Conservation (phyloP, 2,888 invertebrate genomes). For the Incurvaria masculella region DNA sequence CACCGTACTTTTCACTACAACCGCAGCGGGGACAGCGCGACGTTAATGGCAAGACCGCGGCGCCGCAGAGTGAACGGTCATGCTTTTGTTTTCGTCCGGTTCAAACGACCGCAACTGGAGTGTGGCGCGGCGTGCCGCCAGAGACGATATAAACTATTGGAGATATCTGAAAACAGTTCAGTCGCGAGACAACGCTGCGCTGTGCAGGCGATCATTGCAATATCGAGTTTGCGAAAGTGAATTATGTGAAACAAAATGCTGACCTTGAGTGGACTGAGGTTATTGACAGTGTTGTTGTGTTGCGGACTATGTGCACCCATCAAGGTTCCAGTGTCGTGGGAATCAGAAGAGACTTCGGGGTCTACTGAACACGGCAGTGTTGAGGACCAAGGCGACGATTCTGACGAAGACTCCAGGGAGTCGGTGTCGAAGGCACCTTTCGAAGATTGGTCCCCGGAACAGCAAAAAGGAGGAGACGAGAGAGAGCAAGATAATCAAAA, state of each 20-base stretch:
- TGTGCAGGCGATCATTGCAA: not conserved
- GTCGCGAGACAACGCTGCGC: not conserved
- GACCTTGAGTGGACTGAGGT: not conserved
- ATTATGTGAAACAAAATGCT: not conserved
- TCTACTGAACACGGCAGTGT: too few relatives aligned
- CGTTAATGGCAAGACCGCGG: too few relatives aligned
- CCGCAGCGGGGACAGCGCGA: too few relatives aligned
- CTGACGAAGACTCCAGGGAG: too few relatives aligned
- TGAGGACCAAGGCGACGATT: too few relatives aligned
- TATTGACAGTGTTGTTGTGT: constrained; percentile 27
- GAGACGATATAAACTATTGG: not conserved
- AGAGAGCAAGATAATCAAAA: too few relatives aligned
- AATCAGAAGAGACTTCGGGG: constrained; percentile 15
- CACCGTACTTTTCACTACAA: too few relatives aligned
- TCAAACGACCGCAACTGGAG: not conserved
- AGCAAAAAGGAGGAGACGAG: too few relatives aligned
- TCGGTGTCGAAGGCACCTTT: not conserved
- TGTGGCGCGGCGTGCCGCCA: not conserved
- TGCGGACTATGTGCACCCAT: constrained; percentile 36
- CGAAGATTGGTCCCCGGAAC: not conserved
- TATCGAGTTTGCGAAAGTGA: not conserved
- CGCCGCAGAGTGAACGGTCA: not conserved
- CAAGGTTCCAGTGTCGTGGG: constrained; percentile 39
- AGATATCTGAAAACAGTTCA: not conserved
- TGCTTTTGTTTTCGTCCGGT: not conserved